Base-by-base conservation (phyloP, 1,140 invertebrate species). In the Vanessa tameamea region DNA sequence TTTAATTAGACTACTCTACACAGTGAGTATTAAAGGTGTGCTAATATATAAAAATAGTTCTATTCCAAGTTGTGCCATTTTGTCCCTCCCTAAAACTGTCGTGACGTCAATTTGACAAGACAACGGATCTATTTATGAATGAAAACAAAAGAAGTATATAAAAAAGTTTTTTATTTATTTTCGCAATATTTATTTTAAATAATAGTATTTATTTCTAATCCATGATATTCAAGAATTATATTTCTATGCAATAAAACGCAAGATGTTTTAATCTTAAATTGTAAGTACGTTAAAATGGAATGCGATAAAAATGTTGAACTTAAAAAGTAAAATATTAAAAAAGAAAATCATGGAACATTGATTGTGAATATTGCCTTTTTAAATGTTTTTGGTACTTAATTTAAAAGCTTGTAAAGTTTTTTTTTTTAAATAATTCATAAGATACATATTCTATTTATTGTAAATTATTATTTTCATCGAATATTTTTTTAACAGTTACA, bases 291-390 rank as follows among this genome's bases (percentile, higher is more conserved):
- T 43, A 43, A 43, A 43, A 43, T 43, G 37, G 8, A 43, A 43
- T 43, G 7, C 37, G 37, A 43, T 43, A 9, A 9, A 43, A 43
- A 43, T 43, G 37, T 43, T 43, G 37, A 43, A 43, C 6, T 43
- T 51, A 51, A n/a, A 51, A 51, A 51, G 48, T n/a, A 14, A 13
- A 59, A 13, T 26, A 8, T 59, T 26, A 9, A 31, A 13, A 57
- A 53, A 16, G n/a, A 53, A 23, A 61, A 61, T 61, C 57, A 61
- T n/a, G 57, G 31, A 61, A 61, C 57, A 61, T 43, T 61, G 57
- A 61, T 61, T 61, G 57, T 61, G 57, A 61, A 3, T 43, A 1
- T 12, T 61, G 57, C 57, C 57, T 61, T 61, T 26, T 15, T 37
- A 26, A 57, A 57, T 57, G 20, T 57, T 57, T 23, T 57, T 57